Conservation (phyloP, 2,888 invertebrate species). For the Tenthredo amoena region DNA sequence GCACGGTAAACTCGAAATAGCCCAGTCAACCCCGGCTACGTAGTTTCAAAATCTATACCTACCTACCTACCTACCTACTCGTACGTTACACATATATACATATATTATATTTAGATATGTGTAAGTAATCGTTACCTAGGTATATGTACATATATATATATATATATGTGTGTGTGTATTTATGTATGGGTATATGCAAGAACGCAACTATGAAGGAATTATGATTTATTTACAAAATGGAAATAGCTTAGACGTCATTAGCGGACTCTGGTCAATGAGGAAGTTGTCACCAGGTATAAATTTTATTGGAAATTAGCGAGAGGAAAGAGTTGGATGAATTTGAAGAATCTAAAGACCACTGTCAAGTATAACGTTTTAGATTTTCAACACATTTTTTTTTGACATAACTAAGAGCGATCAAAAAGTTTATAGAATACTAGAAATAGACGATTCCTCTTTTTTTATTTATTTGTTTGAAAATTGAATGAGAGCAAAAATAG, state of each 20-base stretch:
- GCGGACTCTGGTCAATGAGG: background rate
- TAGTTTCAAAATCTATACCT: slow-evolving; percentile 46
- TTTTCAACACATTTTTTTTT: background rate
- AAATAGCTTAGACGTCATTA: slow-evolving; percentile 22
- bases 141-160: background rate
- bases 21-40: slow-evolving; percentile 70
- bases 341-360: background rate
- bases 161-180: background rate
- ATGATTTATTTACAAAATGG: slow-evolving; percentile 21
- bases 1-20: slow-evolving; percentile 74
- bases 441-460: background rate
- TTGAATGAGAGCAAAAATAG: background rate
- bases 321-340: background rate
- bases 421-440: background rate
- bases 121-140: background rate
- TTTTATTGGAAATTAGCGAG: background rate
- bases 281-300: background rate
- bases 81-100: background rate
- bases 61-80: background rate
- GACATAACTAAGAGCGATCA: background rate
- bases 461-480: background rate
- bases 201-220: background rate
- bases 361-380: background rate
- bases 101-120: background rate
- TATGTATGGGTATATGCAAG: background rate